Percentiles rank a stretch among this genome's conserved stretches.
These are phyloP conservation scores for Icerya purchasi DNA, from an alignment of 2,888 invertebrate genomes.

Conservation along the genomic window DNA sequence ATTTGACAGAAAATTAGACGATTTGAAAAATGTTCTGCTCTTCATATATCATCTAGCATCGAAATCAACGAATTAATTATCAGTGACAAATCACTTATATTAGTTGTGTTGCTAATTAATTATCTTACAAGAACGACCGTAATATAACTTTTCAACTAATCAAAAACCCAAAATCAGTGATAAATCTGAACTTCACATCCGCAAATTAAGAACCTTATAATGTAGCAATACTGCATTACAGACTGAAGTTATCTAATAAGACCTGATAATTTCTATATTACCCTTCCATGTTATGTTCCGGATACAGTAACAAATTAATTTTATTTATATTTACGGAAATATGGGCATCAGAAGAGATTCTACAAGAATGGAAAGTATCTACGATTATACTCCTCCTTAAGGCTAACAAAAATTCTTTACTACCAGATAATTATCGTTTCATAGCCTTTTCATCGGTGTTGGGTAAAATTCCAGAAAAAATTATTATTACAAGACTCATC, in stretches of 20 bases:
- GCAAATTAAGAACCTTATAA: not conserved
- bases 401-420: too few species aligned
- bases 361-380: not conserved
- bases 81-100: too few species aligned
- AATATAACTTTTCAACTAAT: too few species aligned
- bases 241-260: not conserved
- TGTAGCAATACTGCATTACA: not conserved
- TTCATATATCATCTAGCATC: not conserved
- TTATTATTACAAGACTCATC: too few species aligned
- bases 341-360: too few species aligned
- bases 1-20: not conserved
- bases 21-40: not conserved
- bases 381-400: not conserved
- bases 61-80: not conserved
- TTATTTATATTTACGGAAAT: not conserved
- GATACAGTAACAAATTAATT: not conserved
- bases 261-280: not conserved
- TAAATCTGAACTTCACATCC: not conserved
- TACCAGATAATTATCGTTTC: too few species aligned
- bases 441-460: too few species aligned
- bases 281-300: not conserved
- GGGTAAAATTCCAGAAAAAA: too few species aligned
- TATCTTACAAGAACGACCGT: too few species aligned
- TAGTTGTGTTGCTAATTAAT: too few species aligned
- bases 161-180: not conserved